Conservation (phyloP, 2,797 vertebrate species). For the Periophthalmus magnuspinnatus region DNA sequence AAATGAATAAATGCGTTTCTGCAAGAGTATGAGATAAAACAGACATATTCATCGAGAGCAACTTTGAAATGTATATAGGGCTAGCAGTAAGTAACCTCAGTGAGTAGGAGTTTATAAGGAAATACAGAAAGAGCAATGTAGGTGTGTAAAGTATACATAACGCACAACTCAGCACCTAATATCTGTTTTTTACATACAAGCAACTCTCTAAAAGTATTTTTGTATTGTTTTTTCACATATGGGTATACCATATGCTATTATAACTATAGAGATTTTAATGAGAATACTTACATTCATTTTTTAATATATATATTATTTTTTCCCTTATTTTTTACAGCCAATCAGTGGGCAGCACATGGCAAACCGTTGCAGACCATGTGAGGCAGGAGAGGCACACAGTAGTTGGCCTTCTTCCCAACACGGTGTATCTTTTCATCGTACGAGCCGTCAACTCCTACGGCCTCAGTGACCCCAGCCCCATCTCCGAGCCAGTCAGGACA, state of each 20-base stretch:
- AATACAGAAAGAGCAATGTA: neutral
- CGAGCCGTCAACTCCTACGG: slow-evolving; percentile 87
- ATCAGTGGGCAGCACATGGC: slow-evolving; percentile 88
- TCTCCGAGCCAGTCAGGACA: slow-evolving; percentile 90
- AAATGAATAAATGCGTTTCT: slow-evolving; percentile 17
- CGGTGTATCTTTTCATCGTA: slow-evolving; percentile 91
- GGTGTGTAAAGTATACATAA: neutral
- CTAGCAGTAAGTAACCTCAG: neutral
- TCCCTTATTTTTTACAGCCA: slow-evolving; percentile 73
- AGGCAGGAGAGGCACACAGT: slow-evolving; percentile 88
- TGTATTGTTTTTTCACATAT: neutral
- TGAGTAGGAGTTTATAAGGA: neutral
- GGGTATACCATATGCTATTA: neutral
- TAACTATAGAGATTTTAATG: neutral
- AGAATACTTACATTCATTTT: neutral
- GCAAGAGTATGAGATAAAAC: slow-evolving; percentile 11
- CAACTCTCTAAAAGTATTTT: no score
- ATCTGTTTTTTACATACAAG: neutral
- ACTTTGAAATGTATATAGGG: slow-evolving; percentile 6
- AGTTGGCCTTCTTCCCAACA: slow-evolving; percentile 83
- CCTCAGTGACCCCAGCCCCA: slow-evolving; percentile 90
- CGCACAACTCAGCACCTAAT: neutral
- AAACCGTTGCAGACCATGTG: slow-evolving; percentile 88
- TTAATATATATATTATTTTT: neutral
- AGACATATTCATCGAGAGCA: neutral